A percentile compares a stretch with the other conserved stretches of the same genome.
These are phyloP conservation scores for Spodoptera litura DNA, from an alignment of 1,140 invertebrate species.

Conservation along the genomic window DNA sequence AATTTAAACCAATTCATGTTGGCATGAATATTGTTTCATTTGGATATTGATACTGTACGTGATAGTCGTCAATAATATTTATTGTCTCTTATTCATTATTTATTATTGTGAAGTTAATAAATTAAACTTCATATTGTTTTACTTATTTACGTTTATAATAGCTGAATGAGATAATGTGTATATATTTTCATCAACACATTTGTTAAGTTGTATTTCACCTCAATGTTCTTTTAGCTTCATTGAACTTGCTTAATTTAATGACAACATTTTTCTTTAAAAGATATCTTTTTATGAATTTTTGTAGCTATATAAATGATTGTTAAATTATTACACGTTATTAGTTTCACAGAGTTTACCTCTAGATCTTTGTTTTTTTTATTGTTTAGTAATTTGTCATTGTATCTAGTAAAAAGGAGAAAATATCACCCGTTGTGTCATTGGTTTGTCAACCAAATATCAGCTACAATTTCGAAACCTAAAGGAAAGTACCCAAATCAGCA, in stretches of 20 bases:
- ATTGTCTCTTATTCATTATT: not conserved
- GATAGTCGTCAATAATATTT: conserved; percentile 1
- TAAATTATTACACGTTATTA: conserved; percentile 14
- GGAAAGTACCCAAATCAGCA: no score
- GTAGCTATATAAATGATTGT: not conserved
- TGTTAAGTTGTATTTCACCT: no score
- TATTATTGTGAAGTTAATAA: no score
- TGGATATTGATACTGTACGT: conserved; percentile 6
- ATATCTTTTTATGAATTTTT: not conserved
- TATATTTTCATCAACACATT: no score
- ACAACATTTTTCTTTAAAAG: no score
- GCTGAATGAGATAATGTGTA: not conserved
- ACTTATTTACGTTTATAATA: no score
- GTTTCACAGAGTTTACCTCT: not conserved
- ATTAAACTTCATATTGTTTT: no score
- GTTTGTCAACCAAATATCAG: no score
- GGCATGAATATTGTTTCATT: conserved; percentile 16
- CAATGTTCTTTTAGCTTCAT: not conserved
- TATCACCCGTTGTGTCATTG: no score
- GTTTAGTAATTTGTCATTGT: no score
- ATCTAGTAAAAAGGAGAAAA: no score
- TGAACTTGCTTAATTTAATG: not conserved
- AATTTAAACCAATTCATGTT: not conserved
- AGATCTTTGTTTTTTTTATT: not conserved
- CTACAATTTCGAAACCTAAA: no score